Base-by-base conservation (phyloP, 2,113 vertebrate genomes). In the Aegithalos caudatus region DNA sequence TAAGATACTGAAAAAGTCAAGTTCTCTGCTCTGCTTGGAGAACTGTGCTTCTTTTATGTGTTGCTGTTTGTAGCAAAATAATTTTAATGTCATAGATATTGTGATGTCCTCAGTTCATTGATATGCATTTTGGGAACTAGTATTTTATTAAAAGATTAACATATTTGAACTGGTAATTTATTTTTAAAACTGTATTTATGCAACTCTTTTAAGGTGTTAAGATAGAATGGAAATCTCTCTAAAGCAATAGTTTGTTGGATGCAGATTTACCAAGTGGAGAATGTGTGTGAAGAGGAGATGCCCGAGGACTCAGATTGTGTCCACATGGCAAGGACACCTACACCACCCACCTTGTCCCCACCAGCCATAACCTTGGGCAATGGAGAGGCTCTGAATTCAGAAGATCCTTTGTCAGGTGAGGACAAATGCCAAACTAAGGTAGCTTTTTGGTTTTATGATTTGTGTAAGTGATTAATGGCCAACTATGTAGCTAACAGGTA, bases 181-280 rank as follows among this genome's bases (percentile, higher is more conserved):
- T 95, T 88, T 93, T 81, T 64, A 91, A 95, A 92, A 47, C 21
- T 85, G 35, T 92, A 74, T 97, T 95, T 92, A 67, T 95, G 72
- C 65, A 86, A 90, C 82, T 96, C 60, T 94, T 92, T 91, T 69
- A 91, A 94, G 86, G 87, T 96, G 44, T 83, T 95, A 92, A 85
- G 67, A 4, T 96, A 80, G 61, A 94, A 88, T 97, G 95, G 88
- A 86, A 96, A 94, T 94, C 84, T 90, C 64, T 92, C 81, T 97
- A 97, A 98, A 97, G 76, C 77, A 89, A 27, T 95, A 37, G 96
- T 95, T 97, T 98, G 73, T 97, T 97, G 92, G 54, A 97, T 95
- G 74, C 94, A 98, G 98, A 98, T 98, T 84, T 98, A 98, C 94
- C 98, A 98, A 94, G 98, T 98, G 93, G 98, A 99, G 65, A 98